phyloP scores from a whole-genome alignment of 2,113 vertebrate species.

The Spermophilus dauricus region DNA sequence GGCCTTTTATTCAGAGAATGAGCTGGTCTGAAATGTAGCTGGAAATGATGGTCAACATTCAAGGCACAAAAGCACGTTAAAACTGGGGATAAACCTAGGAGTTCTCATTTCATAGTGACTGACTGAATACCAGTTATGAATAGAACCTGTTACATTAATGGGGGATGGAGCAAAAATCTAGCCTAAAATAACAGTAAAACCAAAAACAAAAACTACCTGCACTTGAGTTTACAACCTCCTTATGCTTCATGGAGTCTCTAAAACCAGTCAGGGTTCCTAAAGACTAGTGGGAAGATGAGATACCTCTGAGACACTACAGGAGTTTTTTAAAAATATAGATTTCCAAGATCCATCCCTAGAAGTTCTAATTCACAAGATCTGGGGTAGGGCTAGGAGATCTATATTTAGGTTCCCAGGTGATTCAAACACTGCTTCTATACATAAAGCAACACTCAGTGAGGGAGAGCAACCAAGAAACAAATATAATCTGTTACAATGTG shows the following conservation, averaged over 20 bases:
- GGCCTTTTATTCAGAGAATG: not conserved
- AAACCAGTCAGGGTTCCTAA: not conserved
- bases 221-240: slow-evolving; percentile 9
- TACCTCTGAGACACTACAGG: not conserved
- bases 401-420: slow-evolving; percentile 61
- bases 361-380: slow-evolving; percentile 61
- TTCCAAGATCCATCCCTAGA: not conserved
- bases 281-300: not conserved
- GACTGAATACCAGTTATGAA: not conserved
- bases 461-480: not conserved
- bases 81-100: not conserved
- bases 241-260: not conserved
- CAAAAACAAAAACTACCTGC: not conserved
- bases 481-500: not conserved
- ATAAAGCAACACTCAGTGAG: not conserved
- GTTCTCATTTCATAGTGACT: not conserved
- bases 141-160: not conserved
- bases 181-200: not conserved
- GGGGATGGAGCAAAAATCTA: not conserved
- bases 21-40: not conserved
- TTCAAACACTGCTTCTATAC: slow-evolving; percentile 26
- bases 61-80: not conserved
- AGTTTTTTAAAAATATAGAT: not conserved
- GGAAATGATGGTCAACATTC: not conserved
- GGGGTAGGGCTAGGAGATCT: not conserved